Conservation (phyloP, 2,888 invertebrate species). For the Diogma glabrata region DNA sequence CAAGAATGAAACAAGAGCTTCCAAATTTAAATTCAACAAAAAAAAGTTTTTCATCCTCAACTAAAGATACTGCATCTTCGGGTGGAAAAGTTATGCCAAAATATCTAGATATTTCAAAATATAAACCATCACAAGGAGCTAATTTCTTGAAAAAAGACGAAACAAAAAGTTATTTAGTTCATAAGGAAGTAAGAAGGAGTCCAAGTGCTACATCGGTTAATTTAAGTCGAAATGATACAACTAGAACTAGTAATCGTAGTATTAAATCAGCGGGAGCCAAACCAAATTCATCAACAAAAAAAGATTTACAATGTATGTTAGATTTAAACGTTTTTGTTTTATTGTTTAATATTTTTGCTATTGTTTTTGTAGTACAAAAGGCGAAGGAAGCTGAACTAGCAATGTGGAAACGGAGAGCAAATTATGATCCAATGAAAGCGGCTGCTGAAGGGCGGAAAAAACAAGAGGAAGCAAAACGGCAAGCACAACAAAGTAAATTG, state of each 20-base stretch:
- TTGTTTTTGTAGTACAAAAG: slow-evolving; percentile 39
- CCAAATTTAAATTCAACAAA: slow-evolving; percentile 36
- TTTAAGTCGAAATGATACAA: slow-evolving; percentile 29
- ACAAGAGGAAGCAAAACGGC: slow-evolving; percentile 42
- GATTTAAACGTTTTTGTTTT: not conserved
- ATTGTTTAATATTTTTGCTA: not conserved
- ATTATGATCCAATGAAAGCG: slow-evolving; percentile 88
- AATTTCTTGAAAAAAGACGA: slow-evolving; percentile 45
- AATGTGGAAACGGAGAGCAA: slow-evolving; percentile 92
- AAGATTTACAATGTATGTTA: slow-evolving; percentile 2
- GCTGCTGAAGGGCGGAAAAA: slow-evolving; percentile 75
- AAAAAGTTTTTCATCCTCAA: slow-evolving; percentile 32
- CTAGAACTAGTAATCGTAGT: slow-evolving; percentile 33
- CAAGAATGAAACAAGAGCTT: slow-evolving; percentile 33
- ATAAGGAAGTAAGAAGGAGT: slow-evolving; percentile 30
- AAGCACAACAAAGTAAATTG: slow-evolving; percentile 22
- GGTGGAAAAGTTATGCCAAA: slow-evolving; percentile 32
- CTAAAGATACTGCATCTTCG: slow-evolving; percentile 24
- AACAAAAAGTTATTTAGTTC: slow-evolving; percentile 35
- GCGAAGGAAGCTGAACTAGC: slow-evolving; percentile 74
- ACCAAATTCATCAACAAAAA: slow-evolving; percentile 12
- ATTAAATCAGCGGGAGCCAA: slow-evolving; percentile 27
- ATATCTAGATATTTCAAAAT: slow-evolving; percentile 51
- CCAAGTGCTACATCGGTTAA: slow-evolving; percentile 35
- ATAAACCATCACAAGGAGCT: slow-evolving; percentile 40